Percentiles rank a stretch among this genome's conserved stretches.
These are phyloP conservation scores for Chromobotia macracanthus DNA, from an alignment of 2,797 vertebrate species.

Conservation along the genomic window DNA sequence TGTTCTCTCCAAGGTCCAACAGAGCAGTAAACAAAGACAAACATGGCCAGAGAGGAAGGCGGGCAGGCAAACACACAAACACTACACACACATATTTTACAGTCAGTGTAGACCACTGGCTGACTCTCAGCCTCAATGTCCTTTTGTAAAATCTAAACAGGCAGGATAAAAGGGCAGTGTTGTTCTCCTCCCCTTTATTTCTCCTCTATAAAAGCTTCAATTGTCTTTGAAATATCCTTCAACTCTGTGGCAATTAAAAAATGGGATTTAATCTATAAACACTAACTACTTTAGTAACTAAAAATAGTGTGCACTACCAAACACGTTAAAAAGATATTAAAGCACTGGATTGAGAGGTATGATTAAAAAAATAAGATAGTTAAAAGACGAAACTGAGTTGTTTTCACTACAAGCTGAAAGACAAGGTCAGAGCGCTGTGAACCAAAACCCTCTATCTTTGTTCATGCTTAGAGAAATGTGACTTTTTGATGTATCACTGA, in stretches of 20 bases:
- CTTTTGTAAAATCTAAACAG: slow-evolving; percentile 40
- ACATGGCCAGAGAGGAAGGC: slow-evolving; percentile 40
- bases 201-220: slow-evolving; percentile 6
- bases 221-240: slow-evolving; percentile 33
- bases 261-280: not conserved
- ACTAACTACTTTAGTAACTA: not conserved
- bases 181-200: slow-evolving; percentile 34
- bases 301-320: too few relatives aligned
- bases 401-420: not conserved
- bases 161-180: not conserved
- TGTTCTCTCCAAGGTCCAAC: slow-evolving; percentile 54
- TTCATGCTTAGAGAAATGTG: not conserved
- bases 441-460: not conserved
- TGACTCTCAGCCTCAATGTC: slow-evolving; percentile 20
- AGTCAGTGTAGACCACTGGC: slow-evolving; percentile 38
- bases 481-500: not conserved
- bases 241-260: slow-evolving; percentile 4
- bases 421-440: slow-evolving; percentile 1
- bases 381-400: not conserved
- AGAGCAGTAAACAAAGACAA: slow-evolving; percentile 48
- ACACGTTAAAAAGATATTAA: not conserved
- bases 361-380: not conserved
- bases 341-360: not conserved
- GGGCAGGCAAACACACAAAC: slow-evolving; percentile 36
- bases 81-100: slow-evolving; percentile 20